Percentiles rank a stretch among this genome's conserved stretches.
phyloP scores from a whole-genome alignment of 2,797 vertebrate species.

The Benthosema pterotum region DNA sequence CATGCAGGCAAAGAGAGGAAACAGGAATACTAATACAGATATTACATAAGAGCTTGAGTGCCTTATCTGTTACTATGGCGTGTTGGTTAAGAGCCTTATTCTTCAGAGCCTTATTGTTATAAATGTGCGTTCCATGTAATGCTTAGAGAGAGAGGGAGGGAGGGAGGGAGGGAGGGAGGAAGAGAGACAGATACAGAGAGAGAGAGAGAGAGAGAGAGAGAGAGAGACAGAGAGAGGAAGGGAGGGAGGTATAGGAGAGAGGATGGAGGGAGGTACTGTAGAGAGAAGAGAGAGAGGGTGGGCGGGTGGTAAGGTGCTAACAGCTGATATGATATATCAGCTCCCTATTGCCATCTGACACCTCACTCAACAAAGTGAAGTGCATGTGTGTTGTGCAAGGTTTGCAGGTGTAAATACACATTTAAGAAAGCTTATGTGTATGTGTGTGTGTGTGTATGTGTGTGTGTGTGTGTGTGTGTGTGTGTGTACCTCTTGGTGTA shows the following conservation, averaged over 20 bases:
- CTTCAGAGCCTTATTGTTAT: too few species aligned
- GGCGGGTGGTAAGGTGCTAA: conserved; percentile 35
- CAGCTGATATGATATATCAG: conserved; percentile 27
- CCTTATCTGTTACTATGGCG: too few species aligned
- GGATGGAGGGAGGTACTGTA: neutral
- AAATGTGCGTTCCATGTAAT: too few species aligned
- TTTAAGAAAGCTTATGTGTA: neutral
- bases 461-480: neutral
- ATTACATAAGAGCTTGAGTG: neutral
- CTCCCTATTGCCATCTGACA: conserved; percentile 1
- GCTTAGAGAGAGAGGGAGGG: neutral
- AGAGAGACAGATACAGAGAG: neutral
- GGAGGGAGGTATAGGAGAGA: neutral
- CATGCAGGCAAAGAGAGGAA: conserved; percentile 32
- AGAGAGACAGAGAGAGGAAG: neutral
- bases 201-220: neutral
- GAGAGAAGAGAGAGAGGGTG: neutral
- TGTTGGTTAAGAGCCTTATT: too few species aligned
- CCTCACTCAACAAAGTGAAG: neutral
- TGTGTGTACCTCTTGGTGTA: conserved; percentile 94
- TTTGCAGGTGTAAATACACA: neutral
- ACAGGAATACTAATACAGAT: conserved; percentile 3
- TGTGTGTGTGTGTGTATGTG: conserved; percentile 1
- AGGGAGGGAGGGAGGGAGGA: neutral
- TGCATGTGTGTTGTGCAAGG: neutral